phyloP scores from a whole-genome alignment of 2,797 vertebrate genomes.

The Thaleichthys pacificus region DNA sequence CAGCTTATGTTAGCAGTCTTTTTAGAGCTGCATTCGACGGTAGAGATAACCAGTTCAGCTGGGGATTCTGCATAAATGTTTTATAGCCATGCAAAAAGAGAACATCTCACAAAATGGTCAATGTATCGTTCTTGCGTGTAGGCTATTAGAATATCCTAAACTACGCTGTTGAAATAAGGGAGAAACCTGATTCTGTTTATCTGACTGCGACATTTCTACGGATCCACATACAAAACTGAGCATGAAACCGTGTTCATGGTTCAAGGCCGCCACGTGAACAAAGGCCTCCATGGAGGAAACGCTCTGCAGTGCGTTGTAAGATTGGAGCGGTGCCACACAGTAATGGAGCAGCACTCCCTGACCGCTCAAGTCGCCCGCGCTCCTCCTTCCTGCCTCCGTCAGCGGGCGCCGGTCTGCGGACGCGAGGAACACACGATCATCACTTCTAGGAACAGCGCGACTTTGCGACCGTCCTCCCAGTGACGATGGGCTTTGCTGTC shows the following conservation, averaged over 20 bases:
- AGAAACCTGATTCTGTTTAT: too few relatives aligned
- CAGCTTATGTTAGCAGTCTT: constrained; percentile 51
- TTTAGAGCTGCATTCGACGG: constrained; percentile 27
- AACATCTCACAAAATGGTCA: too few relatives aligned
- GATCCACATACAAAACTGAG: background rate
- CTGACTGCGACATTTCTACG: too few relatives aligned
- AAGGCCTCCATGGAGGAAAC: constrained; percentile 31
- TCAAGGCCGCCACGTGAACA: constrained; percentile 44
- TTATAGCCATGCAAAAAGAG: constrained; percentile 53
- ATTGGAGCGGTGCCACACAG: constrained; percentile 57
- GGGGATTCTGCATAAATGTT: constrained; percentile 63
- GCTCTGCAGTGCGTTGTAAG: constrained; percentile 40
- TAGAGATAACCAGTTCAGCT: constrained; percentile 44
- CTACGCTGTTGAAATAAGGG: too few relatives aligned
- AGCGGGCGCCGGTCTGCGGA: constrained; percentile 50
- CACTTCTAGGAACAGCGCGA: constrained; percentile 48
- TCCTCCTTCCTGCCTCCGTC: constrained; percentile 66
- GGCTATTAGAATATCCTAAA: background rate
- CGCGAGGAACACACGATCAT: constrained; percentile 37
- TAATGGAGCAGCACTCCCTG: constrained; percentile 66
- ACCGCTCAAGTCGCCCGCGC: constrained; percentile 47
- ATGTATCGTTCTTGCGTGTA: too few relatives aligned
- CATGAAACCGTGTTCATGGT: constrained; percentile 1
- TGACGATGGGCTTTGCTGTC: constrained; percentile 25
- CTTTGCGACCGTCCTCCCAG: constrained; percentile 35